Base-by-base conservation (phyloP, 2,888 invertebrate species). In the Clusia tigrina region DNA sequence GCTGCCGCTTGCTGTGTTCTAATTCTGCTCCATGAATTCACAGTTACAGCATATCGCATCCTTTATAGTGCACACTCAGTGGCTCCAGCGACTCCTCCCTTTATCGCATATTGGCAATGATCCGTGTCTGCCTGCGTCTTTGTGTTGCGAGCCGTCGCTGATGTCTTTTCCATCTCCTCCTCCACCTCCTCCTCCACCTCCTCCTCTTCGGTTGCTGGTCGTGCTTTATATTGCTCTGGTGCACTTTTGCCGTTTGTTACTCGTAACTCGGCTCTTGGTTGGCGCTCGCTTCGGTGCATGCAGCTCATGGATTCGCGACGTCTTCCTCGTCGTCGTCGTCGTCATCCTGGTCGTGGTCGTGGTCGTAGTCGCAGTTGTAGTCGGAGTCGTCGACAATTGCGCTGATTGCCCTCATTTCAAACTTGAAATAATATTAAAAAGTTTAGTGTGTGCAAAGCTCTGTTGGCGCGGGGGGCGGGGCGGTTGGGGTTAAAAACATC, bases 331-430 rank as follows among this genome's bases (percentile, higher is more conserved):
- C 32, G 32, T 32, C 32, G 32, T 12, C 32, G 32, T 32, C 32
- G 32, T 32, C 12, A 12, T 32, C 32, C 12, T 32, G 6, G 32
- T 32, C 32, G 32, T 32, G 6, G 6, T 32, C 32, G 32, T 32
- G 6, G 32, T 12, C 32, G 32, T 9, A 6, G 32, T 12, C 32
- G 12, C 32, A 32, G 32, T 32, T 32, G 32, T 32, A 12, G 32
- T 12, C 32, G 12, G 12, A 32, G 12, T 32, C 56, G 57, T 75
- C 72, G 75, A 76, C 78, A 77, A 78, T 78, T 74, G 72, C 72
- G 69, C 76, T 78, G 77, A 78, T 78, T 78, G 78, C 77, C 77
- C 77, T 78, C 77, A 78, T 78, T 77, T 76, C 71, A 74, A 74
- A 71, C 74, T 76, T 74, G 73, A 74, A 78, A 78, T 77, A 78